Evolutionary conservation across 2,797 vertebrate species (phyloP), one percentile per base, ranked within the genome.

Genomic region (Gymnothorax javanicus): DNA sequence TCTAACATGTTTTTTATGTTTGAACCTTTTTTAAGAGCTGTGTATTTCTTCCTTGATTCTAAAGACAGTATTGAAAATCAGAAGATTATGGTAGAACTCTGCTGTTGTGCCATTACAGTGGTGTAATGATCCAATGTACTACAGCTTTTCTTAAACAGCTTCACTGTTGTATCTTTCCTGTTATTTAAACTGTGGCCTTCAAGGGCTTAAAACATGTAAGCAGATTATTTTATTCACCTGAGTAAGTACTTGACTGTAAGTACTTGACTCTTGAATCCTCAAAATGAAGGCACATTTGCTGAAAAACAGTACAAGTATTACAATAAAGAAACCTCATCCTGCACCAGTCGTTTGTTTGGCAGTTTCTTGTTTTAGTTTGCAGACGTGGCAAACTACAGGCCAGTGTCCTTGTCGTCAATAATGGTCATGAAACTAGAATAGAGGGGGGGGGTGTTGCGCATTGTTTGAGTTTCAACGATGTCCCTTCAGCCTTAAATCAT

Each of bases 381-480:
- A 9, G 79, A 20, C 43, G 20, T 25, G 33, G 50, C 73, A 6
- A 1, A 20, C 43, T 59, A 23, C 11, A 62, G 11, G 8, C 12
- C 0, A 20, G 25, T 27, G 59, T 59, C 58, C n/a, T 60, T 60
- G 23, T 27, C 71, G 83, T 84, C 67, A 60, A 83, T 89, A 85
- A 79, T 87, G 77, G 85, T 84, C 67, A 82, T 88, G 75, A 23
- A 91, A 91, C 88, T 87, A 50, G 88, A 89, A 87, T 82, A 86
- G 81, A 89, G 89, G 88, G 86, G 85, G 82, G 82, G 64, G 79
- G 93, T 43, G 33, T 90, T 89, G 90, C 88, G 90, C 91, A 90
- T 92, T 89, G 90, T 92, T 84, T 91, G 85, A 89, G 84, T 0
- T 91, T 90, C 91, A 93, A 85, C 86, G 54, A 71, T 85, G 86